phyloP scores from a whole-genome alignment of 2,113 vertebrate species.

The Tachuris rubrigastra region DNA sequence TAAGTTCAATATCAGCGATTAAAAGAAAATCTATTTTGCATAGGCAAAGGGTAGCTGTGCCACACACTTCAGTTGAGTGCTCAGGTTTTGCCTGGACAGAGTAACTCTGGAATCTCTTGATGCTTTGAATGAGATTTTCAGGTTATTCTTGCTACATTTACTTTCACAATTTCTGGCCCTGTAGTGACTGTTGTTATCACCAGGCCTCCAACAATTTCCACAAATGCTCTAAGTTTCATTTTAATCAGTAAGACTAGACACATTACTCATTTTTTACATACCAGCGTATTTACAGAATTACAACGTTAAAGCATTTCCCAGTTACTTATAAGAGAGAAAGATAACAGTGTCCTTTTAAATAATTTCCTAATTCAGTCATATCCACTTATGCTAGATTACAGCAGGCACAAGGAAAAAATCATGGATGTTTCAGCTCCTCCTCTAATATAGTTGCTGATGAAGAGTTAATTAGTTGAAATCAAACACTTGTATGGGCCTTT shows the following conservation, averaged over 20 bases:
- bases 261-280: neutral
- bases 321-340: neutral
- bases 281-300: neutral
- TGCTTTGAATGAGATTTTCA: neutral
- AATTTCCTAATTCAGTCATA: neutral
- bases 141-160: neutral
- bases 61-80: neutral
- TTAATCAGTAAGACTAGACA: neutral
- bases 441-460: neutral
- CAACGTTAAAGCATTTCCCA: neutral
- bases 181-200: neutral
- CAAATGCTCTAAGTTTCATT: neutral
- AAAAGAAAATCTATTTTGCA: neutral
- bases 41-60: neutral
- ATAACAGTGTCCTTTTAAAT: neutral
- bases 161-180: neutral
- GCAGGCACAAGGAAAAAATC: fast-evolving
- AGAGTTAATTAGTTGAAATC: neutral
- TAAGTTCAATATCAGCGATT: neutral
- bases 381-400: neutral
- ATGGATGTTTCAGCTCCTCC: neutral
- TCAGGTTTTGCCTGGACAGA: neutral
- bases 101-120: neutral
- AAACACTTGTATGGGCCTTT: neutral
- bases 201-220: neutral